These are phyloP conservation scores for Phyllotreta striolata DNA, from an alignment of 2,888 invertebrate species.

Conservation along the genomic window DNA sequence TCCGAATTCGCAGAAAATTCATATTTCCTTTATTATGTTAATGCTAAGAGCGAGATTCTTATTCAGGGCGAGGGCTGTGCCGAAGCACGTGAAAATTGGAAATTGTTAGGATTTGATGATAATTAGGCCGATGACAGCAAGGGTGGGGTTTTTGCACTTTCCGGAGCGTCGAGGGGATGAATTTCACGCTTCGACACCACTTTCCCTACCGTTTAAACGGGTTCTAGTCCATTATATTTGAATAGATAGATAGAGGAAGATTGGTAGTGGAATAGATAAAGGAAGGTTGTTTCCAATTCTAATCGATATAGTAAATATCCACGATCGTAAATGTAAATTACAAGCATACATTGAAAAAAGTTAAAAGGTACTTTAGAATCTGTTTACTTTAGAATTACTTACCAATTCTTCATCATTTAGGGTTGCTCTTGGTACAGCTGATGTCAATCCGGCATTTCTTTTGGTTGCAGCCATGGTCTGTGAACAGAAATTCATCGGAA, in stretches of 20 bases:
- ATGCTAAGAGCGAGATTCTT: not conserved
- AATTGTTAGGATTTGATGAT: conserved; percentile 23
- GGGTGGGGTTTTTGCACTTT: conserved; percentile 15
- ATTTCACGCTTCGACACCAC: too few relatives aligned
- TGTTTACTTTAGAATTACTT: too few relatives aligned
- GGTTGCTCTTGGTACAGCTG: conserved; percentile 95
- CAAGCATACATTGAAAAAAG: too few relatives aligned
- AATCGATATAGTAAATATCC: too few relatives aligned
- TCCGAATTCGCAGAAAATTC: too few relatives aligned
- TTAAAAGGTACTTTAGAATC: not conserved
- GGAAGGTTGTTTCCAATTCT: too few relatives aligned
- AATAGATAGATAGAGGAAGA: too few relatives aligned
- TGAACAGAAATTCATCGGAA: conserved; percentile 21
- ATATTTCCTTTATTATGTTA: conserved; percentile 19
- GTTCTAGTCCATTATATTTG: too few relatives aligned
- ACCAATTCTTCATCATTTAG: conserved; percentile 99
- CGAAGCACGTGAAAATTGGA: conserved; percentile 27
- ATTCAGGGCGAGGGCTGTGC: conserved; percentile 9
- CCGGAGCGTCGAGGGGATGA: not conserved
- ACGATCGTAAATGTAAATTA: too few relatives aligned
- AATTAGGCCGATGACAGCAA: conserved; percentile 21
- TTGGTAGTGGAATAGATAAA: too few relatives aligned
- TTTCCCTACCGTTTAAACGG: too few relatives aligned
- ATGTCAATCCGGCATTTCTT: conserved; percentile 95
- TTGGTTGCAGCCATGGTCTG: conserved; percentile 99